Evolutionary conservation across 2,888 invertebrate species (phyloP).

Genomic region (Acleris sparsana): DNA sequence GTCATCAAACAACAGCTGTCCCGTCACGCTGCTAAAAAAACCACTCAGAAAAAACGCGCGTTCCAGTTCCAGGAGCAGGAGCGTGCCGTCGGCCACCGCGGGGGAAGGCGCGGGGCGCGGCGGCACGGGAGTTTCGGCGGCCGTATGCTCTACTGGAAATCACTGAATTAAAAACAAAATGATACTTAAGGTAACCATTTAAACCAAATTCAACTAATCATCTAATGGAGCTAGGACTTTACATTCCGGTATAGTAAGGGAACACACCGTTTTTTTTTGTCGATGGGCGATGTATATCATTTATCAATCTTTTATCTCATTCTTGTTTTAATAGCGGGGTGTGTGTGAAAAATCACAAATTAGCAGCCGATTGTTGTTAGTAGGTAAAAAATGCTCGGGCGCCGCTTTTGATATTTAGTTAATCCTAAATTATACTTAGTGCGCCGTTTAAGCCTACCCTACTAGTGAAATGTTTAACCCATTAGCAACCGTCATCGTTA

Average conservation of each 20-base stretch:
- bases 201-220: too few species aligned
- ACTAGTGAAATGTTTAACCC: too few species aligned
- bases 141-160: too few species aligned
- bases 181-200: too few species aligned
- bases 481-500: too few species aligned
- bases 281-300: constrained; percentile 12
- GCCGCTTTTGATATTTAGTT: constrained; percentile 48
- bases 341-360: constrained; percentile 81
- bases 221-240: too few species aligned
- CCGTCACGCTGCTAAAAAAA: constrained; percentile 47
- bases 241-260: not conserved
- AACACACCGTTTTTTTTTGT: not conserved
- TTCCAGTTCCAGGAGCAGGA: constrained; percentile 54
- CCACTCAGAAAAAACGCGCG: constrained; percentile 42
- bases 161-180: too few species aligned
- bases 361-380: constrained; percentile 55
- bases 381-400: constrained; percentile 46
- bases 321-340: constrained; percentile 51
- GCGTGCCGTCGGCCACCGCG: constrained; percentile 65
- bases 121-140: too few species aligned
- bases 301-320: constrained; percentile 44
- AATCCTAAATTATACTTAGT: not conserved
- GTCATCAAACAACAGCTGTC: constrained; percentile 79
- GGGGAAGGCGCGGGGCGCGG: too few species aligned
- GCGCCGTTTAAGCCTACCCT: not conserved